Evolutionary conservation across 1,140 invertebrate genomes (phyloP).

Genomic region (Saxidomus purpurata): DNA sequence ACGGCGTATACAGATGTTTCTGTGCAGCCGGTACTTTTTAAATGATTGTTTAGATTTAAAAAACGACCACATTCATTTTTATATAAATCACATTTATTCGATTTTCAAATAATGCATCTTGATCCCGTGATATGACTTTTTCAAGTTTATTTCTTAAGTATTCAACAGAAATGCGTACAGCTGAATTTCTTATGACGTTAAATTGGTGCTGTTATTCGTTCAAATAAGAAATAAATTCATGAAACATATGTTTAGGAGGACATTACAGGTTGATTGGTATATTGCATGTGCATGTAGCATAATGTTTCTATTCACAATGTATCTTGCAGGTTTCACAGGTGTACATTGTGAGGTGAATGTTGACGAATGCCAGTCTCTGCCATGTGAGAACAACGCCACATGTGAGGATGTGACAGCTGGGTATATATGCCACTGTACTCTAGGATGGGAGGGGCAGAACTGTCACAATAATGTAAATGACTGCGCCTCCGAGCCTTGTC

Average conservation of each 20-base stretch:
- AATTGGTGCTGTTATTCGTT: not conserved
- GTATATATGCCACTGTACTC: slow-evolving; percentile 54
- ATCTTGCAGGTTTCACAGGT: slow-evolving; percentile 61
- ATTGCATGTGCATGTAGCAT: too few relatives aligned
- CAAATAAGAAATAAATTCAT: too few relatives aligned
- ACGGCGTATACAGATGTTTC: slow-evolving; percentile 32
- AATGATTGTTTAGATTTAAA: not conserved
- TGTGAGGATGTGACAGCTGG: slow-evolving; percentile 87
- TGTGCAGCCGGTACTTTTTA: not conserved
- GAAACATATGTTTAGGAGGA: too few relatives aligned
- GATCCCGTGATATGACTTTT: not conserved
- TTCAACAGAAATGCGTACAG: not conserved
- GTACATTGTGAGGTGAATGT: slow-evolving; percentile 81
- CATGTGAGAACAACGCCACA: slow-evolving; percentile 90
- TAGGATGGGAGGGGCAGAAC: slow-evolving; percentile 2
- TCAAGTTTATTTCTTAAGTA: not conserved
- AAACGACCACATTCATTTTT: too few relatives aligned
- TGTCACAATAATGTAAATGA: slow-evolving; percentile 31
- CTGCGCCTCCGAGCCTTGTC: slow-evolving; percentile 30
- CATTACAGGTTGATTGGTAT: too few relatives aligned
- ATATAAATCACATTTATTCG: too few relatives aligned
- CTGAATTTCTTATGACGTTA: not conserved
- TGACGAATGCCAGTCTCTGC: slow-evolving; percentile 77
- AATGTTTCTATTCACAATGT: too few relatives aligned
- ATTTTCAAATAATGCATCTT: not conserved